Evolutionary conservation across 2,113 vertebrate species (phyloP).

Genomic region (Pheucticus melanocephalus): DNA sequence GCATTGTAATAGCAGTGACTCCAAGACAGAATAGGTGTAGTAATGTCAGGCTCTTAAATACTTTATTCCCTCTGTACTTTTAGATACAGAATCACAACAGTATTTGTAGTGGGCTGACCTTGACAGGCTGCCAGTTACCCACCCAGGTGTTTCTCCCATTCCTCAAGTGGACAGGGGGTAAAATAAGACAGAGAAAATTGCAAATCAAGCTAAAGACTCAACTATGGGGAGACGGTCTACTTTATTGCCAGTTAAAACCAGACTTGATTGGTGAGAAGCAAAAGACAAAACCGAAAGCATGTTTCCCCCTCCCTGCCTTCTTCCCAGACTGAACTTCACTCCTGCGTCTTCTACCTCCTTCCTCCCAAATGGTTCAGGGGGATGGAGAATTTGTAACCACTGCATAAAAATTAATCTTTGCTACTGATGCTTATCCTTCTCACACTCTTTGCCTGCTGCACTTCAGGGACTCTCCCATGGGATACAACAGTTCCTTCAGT

Average conservation of each 20-base stretch:
- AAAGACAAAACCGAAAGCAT: background rate
- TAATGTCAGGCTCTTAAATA: background rate
- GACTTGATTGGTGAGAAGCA: background rate
- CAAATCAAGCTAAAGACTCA: background rate
- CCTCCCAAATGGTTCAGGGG: background rate
- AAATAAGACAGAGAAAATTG: background rate
- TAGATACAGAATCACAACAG: background rate
- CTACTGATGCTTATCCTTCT: accelerated
- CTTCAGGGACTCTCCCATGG: background rate
- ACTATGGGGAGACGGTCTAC: background rate
- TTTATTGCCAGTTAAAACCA: background rate
- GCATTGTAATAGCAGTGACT: background rate
- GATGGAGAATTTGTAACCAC: background rate
- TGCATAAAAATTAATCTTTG: background rate
- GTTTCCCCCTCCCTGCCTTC: background rate
- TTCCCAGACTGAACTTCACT: background rate
- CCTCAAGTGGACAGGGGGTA: accelerated
- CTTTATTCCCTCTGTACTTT: background rate
- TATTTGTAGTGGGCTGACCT: background rate
- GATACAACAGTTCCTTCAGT: background rate
- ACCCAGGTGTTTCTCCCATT: background rate
- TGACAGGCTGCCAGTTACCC: background rate
- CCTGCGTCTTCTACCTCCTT: background rate
- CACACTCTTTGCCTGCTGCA: background rate
- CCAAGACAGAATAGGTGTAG: background rate